phyloP scores from a whole-genome alignment of 2,113 vertebrate species.

The Neogobius melanostomus region DNA sequence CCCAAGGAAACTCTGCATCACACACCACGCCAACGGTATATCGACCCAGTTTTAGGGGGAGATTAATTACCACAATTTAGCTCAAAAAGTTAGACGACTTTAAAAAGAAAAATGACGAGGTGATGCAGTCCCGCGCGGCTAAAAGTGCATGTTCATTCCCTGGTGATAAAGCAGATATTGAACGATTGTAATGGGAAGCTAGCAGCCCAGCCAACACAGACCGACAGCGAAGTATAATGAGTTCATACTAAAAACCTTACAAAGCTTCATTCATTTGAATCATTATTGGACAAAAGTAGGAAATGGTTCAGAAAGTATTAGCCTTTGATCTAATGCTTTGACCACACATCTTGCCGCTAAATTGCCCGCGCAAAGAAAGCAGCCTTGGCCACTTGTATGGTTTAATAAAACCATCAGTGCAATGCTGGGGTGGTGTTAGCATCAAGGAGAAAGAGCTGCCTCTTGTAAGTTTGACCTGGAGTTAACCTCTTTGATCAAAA shows the following conservation, averaged over 20 bases:
- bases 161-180: conserved; percentile 6
- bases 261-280: conserved; percentile 1
- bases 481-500: background rate
- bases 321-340: conserved; percentile 19
- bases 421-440: conserved; percentile 1
- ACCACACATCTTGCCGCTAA: conserved; percentile 27
- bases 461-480: background rate
- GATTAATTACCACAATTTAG: conserved; percentile 32
- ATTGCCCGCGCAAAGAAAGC: conserved; percentile 27
- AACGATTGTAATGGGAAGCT: conserved; percentile 12
- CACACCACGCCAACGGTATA: conserved; percentile 24
- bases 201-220: background rate
- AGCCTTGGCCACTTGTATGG: conserved; percentile 1
- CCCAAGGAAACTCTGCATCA: conserved; percentile 37
- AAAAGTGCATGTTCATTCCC: conserved; percentile 6
- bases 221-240: background rate
- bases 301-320: conserved; percentile 31
- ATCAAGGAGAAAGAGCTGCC: background rate
- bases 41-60: conserved; percentile 23
- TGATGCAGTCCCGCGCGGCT: background rate
- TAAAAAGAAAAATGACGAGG: conserved; percentile 8
- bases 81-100: conserved; percentile 21
- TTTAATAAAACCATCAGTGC: background rate
- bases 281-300: conserved; percentile 27
- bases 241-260: conserved; percentile 13